A percentile compares a stretch with the other conserved stretches of the same genome.
Conservation (phyloP, 2,113 vertebrate genomes). For the Pandion haliaetus region DNA sequence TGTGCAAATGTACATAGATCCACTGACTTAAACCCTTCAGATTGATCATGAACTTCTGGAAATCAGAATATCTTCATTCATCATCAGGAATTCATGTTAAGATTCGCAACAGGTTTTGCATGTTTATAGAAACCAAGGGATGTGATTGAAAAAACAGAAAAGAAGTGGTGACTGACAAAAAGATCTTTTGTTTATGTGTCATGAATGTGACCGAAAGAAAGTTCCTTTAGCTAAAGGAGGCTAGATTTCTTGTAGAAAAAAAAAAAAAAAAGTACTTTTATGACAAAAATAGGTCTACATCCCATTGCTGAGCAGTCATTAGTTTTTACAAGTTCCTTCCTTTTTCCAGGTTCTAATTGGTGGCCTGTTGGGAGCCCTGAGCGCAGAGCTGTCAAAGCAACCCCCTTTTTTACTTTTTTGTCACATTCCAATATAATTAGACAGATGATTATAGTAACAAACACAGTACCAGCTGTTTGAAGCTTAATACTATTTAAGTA, state of each 20-base stretch:
- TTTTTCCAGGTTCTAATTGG: constrained; percentile 54
- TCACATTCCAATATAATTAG: constrained; percentile 85
- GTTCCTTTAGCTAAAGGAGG: not conserved
- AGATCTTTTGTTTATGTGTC: not conserved
- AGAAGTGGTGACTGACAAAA: not conserved
- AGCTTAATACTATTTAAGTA: constrained; percentile 74
- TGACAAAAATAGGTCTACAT: not conserved
- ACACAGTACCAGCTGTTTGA: constrained; percentile 79
- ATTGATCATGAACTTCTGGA: not conserved
- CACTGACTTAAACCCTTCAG: not conserved
- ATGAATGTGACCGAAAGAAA: not conserved
- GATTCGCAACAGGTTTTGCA: not conserved
- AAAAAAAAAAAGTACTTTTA: not conserved
- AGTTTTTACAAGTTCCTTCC: constrained; percentile 56
- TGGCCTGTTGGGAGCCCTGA: constrained; percentile 51
- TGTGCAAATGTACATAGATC: not conserved
- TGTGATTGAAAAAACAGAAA: not conserved
- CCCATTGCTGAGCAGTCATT: not conserved
- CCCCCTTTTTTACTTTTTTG: constrained; percentile 13
- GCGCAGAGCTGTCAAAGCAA: constrained; percentile 78
- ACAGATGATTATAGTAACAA: constrained; percentile 79
- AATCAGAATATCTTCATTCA: not conserved
- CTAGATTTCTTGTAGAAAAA: not conserved
- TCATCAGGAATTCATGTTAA: not conserved
- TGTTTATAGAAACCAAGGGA: not conserved